These are phyloP conservation scores for Thymelicus acteon DNA, from an alignment of 2,888 invertebrate genomes.

Conservation along the genomic window DNA sequence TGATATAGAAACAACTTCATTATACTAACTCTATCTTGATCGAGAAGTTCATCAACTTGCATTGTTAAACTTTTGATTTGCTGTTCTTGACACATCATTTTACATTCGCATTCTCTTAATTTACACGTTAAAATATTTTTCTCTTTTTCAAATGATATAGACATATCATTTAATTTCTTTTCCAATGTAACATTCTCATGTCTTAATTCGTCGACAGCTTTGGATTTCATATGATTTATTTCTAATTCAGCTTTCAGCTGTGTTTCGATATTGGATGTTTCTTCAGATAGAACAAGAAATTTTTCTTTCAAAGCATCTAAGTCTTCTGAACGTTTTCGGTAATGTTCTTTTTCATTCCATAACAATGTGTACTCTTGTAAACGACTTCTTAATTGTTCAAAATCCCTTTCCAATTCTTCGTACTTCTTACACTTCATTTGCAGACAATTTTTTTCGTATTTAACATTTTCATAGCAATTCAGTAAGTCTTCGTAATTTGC, in stretches of 20 bases:
- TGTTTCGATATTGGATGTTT: constrained; percentile 69
- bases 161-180: constrained; percentile 64
- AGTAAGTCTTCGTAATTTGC: constrained; percentile 69
- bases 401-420: constrained; percentile 66
- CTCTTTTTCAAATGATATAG: constrained; percentile 72
- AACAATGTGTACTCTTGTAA: constrained; percentile 68
- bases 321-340: constrained; percentile 66
- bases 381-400: constrained; percentile 58
- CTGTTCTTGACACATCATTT: constrained; percentile 83
- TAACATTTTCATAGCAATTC: constrained; percentile 68
- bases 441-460: constrained; percentile 66
- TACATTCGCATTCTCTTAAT: constrained; percentile 81
- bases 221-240: constrained; percentile 68
- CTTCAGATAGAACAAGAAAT: constrained; percentile 68
- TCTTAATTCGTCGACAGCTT: constrained; percentile 63
- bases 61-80: constrained; percentile 82
- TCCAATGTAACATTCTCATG: constrained; percentile 65
- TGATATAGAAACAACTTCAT: constrained; percentile 12
- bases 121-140: constrained; percentile 76
- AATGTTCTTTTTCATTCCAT: constrained; percentile 77
- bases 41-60: constrained; percentile 80
- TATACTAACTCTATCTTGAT: constrained; percentile 51
- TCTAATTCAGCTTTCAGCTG: constrained; percentile 71
- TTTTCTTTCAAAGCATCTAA: constrained; percentile 72
- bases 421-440: constrained; percentile 61